Conservation (phyloP, 2,113 vertebrate species). For the Uria lomvia region DNA sequence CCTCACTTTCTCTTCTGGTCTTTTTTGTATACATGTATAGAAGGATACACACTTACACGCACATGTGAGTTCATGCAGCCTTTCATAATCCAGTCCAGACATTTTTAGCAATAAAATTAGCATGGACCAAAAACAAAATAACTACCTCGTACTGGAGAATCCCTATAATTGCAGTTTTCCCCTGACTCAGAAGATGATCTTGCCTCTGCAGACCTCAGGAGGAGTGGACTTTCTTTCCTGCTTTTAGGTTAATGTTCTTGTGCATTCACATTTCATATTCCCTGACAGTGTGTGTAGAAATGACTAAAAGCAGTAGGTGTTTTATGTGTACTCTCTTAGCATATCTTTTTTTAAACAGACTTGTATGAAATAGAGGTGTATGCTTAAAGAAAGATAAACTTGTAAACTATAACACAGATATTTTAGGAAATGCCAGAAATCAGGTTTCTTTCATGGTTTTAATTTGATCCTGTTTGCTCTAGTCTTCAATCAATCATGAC, state of each 20-base stretch:
- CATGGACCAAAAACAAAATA: not conserved
- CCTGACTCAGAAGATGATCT: not conserved
- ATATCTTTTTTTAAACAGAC: not conserved
- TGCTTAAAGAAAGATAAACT: not conserved
- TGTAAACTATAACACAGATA: not conserved
- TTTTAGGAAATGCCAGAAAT: not conserved
- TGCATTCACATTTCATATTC: not conserved
- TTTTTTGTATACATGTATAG: not conserved
- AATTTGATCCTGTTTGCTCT: not conserved
- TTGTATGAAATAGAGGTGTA: not conserved
- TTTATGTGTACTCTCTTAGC: not conserved
- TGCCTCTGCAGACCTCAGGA: not conserved
- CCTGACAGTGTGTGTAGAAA: not conserved
- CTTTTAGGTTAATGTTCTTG: not conserved
- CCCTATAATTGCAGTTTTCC: not conserved
- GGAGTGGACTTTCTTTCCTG: not conserved
- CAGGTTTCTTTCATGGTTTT: not conserved
- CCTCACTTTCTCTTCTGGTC: not conserved
- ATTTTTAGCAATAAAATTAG: not conserved
- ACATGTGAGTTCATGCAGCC: not conserved
- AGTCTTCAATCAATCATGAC: not conserved
- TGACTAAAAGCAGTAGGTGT: not conserved
- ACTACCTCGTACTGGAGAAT: not conserved
- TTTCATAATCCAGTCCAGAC: not conserved
- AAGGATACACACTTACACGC: not conserved